Evolutionary conservation across 2,888 invertebrate genomes (phyloP), one percentile per base, ranked within the genome.

Genomic region (Branchipolynoe longqiensis): DNA sequence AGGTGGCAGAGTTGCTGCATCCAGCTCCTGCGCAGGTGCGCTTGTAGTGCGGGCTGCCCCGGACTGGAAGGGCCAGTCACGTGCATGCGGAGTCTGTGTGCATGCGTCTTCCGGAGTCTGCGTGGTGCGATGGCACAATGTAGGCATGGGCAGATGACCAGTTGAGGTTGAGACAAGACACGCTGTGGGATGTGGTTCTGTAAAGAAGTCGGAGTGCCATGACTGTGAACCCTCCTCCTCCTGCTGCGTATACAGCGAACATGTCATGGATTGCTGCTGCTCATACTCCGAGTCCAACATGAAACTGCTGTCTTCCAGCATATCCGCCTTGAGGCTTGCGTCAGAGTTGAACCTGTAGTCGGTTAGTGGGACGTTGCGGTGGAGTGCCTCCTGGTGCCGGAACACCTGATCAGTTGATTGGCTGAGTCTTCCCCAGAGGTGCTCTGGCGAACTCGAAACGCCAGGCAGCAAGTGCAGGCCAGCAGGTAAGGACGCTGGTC

Each of bases 51-150:
- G 82, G 31, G 22, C 25, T 82, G 69, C 69, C 25, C 3, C 18
- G 33, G 69, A 31, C 6, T 36, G 38, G 69, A 14, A 62, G 62
- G 62, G 41, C 56, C 82, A 58, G 38, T 54, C 82, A 25, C 4
- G 73, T 14, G 28, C 31, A 18, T 28, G 22, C 22, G 48, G 69
- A 6, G 87, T 87, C 38, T 87, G 87, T 28, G 87, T 87, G 22
- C 33, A 38, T 2, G 83, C 83, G 25, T 86, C 64, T 41, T 87
- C 87, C 14, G 85, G 86, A 0, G 87, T 87, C 56, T 87, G 87
- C 1, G 87, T 87, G 25, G 56, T 85, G 0, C 87, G 25, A 33
- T 85, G 85, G 18, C 85, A n/a, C 41, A 56, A 18, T 36, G 78
- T 73, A n/a, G 87, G 86, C 84, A n/a, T n/a, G n/a, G n/a, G n/a